Evolutionary conservation across 2,797 vertebrate species (phyloP), one percentile per base, ranked within the genome.

Genomic region (Manis pentadactyla): DNA sequence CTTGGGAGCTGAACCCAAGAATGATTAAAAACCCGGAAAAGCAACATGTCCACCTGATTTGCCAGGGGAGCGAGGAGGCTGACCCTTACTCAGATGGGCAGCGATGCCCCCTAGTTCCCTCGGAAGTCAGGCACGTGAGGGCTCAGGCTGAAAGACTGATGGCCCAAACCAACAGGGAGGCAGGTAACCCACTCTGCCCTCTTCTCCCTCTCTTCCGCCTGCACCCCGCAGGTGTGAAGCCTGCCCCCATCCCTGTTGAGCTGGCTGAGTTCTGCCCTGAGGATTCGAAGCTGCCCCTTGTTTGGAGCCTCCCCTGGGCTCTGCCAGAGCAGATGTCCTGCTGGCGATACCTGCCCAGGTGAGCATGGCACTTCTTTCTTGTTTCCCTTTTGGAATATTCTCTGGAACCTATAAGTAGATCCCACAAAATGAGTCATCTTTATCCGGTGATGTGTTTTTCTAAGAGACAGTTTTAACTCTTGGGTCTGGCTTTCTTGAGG

Each of bases 1-100:
- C 78, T 71, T 37, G 87, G 64, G 66, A 57, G 63, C 77, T 64
- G 88, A 97, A 64, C 57, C 53, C 55, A 79, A 82, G 92, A 75
- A 83, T 51, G 75, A 85, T 64, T 63, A 71, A 74, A 91, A 51
- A 14, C 34, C 61, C 46, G 82, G 93, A 69, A 82, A 81, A 17
- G 18, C n/a, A 53, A 61, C 64, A 19, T 4, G 37, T 74, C 77
- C 13, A 2, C 85, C 39, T 49, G 77, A 64, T 39, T 29, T 83
- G 42, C 83, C 9, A 63, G 66, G 46, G 51, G 37, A 85, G 42
- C 4, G 1, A 29, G 0, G 75, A 74, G 49, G 57, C 73, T 61
- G 49, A 14, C 66, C 42, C 49, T 66, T 75, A 19, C 55, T 37
- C 25, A 7, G 69, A 27, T 53, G 79, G 84, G 49, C 23, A 23